A percentile compares a stretch with the other conserved stretches of the same genome.
These are phyloP conservation scores for Apamea anceps DNA, from an alignment of 2,888 invertebrate genomes.

Conservation along the genomic window DNA sequence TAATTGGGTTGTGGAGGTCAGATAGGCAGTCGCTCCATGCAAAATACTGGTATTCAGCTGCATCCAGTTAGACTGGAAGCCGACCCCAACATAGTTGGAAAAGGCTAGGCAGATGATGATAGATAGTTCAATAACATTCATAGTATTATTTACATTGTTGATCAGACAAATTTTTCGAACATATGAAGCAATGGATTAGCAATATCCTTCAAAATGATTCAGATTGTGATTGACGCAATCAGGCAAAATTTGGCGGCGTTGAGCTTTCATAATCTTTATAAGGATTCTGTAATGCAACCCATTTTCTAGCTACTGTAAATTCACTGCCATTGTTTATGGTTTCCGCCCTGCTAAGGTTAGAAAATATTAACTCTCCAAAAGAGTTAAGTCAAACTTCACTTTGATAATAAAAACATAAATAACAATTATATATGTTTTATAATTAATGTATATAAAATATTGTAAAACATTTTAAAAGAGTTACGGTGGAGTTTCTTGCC, in stretches of 20 bases:
- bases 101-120: too few relatives aligned
- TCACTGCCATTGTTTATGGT: not conserved
- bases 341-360: not conserved
- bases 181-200: not conserved
- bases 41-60: too few relatives aligned
- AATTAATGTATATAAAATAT: not conserved
- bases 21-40: too few relatives aligned
- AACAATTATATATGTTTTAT: too few relatives aligned
- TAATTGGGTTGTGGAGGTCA: too few relatives aligned
- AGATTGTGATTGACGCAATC: not conserved
- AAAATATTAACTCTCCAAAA: not conserved
- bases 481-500: too few relatives aligned
- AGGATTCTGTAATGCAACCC: not conserved
- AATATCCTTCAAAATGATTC: not conserved
- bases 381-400: not conserved
- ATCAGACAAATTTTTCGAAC: not conserved
- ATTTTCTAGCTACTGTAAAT: not conserved
- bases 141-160: not conserved
- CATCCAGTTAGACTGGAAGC: too few relatives aligned
- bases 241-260: conserved; percentile 1
- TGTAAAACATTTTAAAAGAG: too few relatives aligned
- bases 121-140: not conserved
- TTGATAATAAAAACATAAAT: not conserved
- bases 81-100: too few relatives aligned
- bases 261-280: conserved; percentile 3